Percentiles rank a stretch among this genome's conserved stretches.
These are phyloP conservation scores for Anarrhichthys ocellatus DNA, from an alignment of 2,113 vertebrate species.

Conservation along the genomic window DNA sequence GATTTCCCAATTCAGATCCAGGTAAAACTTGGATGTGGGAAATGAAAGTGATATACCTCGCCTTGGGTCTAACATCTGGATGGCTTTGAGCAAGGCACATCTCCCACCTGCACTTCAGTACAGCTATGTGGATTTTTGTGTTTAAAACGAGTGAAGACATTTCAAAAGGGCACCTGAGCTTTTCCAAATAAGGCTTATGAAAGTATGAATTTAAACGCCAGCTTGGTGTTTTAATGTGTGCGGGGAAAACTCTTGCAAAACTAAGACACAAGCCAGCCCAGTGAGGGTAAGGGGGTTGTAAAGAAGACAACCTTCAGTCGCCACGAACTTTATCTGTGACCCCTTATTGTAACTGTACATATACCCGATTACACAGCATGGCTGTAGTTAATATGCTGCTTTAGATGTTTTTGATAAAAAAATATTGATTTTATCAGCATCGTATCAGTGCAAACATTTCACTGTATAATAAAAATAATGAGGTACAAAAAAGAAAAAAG, in stretches of 20 bases:
- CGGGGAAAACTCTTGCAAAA: not conserved
- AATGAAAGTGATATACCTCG: not conserved
- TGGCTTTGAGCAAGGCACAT: not conserved
- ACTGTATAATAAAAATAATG: not conserved
- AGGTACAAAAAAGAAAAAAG: not conserved
- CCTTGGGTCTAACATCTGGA: not conserved
- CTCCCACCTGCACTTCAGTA: not conserved
- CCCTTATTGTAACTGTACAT: not conserved
- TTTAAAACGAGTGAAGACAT: not conserved
- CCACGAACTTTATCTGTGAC: not conserved
- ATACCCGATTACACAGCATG: not conserved
- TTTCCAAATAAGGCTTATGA: not conserved
- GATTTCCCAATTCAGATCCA: not conserved
- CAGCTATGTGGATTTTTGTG: not conserved
- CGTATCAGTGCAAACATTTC: not conserved
- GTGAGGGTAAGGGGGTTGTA: not conserved
- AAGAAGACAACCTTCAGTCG: not conserved
- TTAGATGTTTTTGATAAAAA: not conserved
- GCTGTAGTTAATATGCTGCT: not conserved
- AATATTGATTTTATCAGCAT: no score
- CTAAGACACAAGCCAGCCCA: not conserved
- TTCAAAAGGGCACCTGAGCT: not conserved
- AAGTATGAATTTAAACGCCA: not conserved
- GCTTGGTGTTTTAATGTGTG: not conserved
- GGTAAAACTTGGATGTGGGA: constrained; percentile 12